Evolutionary conservation across 1,140 invertebrate genomes (phyloP), one percentile per base, ranked within the genome.

Genomic region (Agrilus planipennis): DNA sequence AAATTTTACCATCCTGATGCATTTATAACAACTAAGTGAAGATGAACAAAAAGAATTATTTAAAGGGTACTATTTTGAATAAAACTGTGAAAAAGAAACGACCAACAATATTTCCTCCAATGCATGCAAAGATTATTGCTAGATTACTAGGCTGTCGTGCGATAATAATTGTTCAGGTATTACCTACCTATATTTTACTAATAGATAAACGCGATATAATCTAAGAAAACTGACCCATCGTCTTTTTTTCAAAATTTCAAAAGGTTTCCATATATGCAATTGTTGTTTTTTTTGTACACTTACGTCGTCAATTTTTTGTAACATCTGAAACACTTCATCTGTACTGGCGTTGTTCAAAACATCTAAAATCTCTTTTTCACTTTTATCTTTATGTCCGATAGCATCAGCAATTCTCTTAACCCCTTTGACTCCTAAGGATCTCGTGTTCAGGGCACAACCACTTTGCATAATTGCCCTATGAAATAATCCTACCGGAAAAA

Each of bases 201-300:
- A n/a, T n/a, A n/a, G n/a, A n/a, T n/a, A n/a, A n/a, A n/a, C n/a
- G n/a, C n/a, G n/a, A n/a, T n/a, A n/a, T n/a, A n/a, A n/a, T n/a
- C n/a, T 11, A 16, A 28, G 4, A 9, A 27, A 29, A 39, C 38
- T 21, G 3, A 36, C 17, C 4, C 42, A 25, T 23, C 28, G 16
- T 40, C n/a, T n/a, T 25, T 25, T 6, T 7, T 25, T 25, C 23
- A 7, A n/a, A 25, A n/a, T n/a, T n/a, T n/a, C n/a, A 25, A 25
- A 25, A 25, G 6, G 23, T 25, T 6, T 25, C n/a, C n/a, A 6
- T 25, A 25, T 6, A 25, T 7, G n/a, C n/a, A n/a, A n/a, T n/a
- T n/a, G 23, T 25, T 25, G 23, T 25, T 7, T 6, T 25, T 25
- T 25, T 6, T 9, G 15, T 7, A 14, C 6, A 32, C 10, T 32